Base-by-base conservation (phyloP, 92 coral and sea anemone species). In the Diadumene lineata region DNA sequence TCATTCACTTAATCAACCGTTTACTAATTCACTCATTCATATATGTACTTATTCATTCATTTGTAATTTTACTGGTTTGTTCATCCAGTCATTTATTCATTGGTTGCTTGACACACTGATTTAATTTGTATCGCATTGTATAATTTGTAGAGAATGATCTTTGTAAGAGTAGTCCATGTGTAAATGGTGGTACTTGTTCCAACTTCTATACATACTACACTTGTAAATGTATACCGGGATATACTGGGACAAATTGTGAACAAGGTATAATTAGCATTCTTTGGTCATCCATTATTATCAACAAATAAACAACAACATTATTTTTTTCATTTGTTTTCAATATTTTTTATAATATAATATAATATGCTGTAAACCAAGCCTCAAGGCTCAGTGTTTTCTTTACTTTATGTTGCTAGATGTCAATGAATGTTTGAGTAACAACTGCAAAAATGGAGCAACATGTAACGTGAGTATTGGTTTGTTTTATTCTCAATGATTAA, bases 141-240 rank as follows among this genome's bases (percentile, higher is more conserved):
- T 32, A 23, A 33, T 75, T 23, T 38, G 13, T 69, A 92, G 98
- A 80, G 75, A 89, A 86, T 57, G 82, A 92, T 81, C 80, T 92
- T 44, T 92, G 98, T 72, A 79, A 29, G 25, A 44, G 30, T 21
- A 55, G 50, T 11, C 98, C 93, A 24, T 93, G 98, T 76, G 63
- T 58, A 56, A 82, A 93, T 77, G 86, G 80, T 23, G 96, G 76
- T 0, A 81, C 93, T 0, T 93, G 98, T 62, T 30, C 64, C 18
- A 90, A 93, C 91, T 76, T 67, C 82, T 75, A 83, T 56, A 90
- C 91, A 21, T 83, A 90, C 81, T 87, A 84, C 79, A 81, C 84
- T 16, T 84, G 89, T 46, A 65, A 79, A 0, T 84, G 89, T 57
- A 70, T 71, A n/a, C 74, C 78, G n/a, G 90, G 90, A 33, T 86